Conservation (phyloP, 2,888 invertebrate genomes). For the Pyrocoelia pectoralis region DNA sequence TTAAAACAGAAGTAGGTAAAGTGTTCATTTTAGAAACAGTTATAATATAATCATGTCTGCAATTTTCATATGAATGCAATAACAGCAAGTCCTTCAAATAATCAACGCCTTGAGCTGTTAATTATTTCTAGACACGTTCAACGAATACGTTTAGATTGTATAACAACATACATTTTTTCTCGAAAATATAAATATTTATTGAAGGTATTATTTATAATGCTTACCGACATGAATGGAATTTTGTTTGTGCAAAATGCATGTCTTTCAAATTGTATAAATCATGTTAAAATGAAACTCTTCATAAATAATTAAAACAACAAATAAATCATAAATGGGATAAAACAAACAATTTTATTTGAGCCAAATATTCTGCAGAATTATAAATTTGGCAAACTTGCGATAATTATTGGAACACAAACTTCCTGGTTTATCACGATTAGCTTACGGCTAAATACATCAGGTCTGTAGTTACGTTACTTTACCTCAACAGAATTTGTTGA, state of each 20-base stretch:
- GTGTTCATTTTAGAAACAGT: background rate
- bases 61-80: background rate
- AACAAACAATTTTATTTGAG: background rate
- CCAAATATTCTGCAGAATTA: too few relatives aligned
- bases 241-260: constrained; percentile 21
- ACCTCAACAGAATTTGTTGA: constrained; percentile 13
- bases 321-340: too few relatives aligned
- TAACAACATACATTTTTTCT: constrained; percentile 23
- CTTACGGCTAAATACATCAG: constrained; percentile 1
- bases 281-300: background rate
- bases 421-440: constrained; percentile 24
- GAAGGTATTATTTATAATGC: constrained; percentile 10
- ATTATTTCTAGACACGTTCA: constrained; percentile 30
- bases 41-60: background rate
- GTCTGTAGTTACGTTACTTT: constrained; percentile 15
- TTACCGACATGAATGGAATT: constrained; percentile 25
- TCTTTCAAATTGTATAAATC: constrained; percentile 7
- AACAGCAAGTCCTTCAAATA: background rate
- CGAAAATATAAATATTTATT: constrained; percentile 18
- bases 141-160: constrained; percentile 24
- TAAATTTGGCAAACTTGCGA: background rate
- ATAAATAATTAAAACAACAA: too few relatives aligned
- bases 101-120: constrained; percentile 19
- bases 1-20: background rate
- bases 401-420: constrained; percentile 2